These are phyloP conservation scores for Protonibea diacanthus DNA, from an alignment of 2,797 vertebrate genomes.

Conservation along the genomic window DNA sequence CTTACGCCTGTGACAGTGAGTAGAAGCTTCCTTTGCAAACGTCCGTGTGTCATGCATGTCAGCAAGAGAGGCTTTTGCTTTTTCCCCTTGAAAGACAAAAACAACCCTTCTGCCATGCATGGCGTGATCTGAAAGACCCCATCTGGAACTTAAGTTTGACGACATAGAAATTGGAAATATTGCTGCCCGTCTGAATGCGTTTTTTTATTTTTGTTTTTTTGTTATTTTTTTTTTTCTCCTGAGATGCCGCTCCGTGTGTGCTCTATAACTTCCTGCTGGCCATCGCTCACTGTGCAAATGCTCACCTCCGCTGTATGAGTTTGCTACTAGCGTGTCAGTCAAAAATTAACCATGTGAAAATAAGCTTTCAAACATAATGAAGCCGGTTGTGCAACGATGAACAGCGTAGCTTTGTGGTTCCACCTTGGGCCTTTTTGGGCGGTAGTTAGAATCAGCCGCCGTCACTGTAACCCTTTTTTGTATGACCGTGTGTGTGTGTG, in stretches of 20 bases:
- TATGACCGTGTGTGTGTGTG: conserved; percentile 79
- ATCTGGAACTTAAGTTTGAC: conserved; percentile 42
- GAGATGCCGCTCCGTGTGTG: conserved; percentile 43
- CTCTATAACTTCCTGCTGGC: conserved; percentile 46
- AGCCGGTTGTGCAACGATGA: conserved; percentile 24
- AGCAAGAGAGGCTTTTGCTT: conserved; percentile 55
- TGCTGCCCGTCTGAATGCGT: conserved; percentile 6
- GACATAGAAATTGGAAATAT: conserved; percentile 18
- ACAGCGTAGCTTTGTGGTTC: conserved; percentile 33
- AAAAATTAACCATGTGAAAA: conserved; percentile 33
- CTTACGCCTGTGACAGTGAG: conserved; percentile 99
- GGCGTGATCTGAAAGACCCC: conserved; percentile 47
- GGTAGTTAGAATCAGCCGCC: conserved; percentile 35
- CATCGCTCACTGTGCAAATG: conserved; percentile 43
- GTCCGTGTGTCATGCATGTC: conserved; percentile 44
- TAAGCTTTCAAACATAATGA: neutral
- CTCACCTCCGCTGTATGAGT: conserved; percentile 43
- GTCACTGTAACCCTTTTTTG: conserved; percentile 68
- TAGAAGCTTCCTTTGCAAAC: conserved; percentile 52
- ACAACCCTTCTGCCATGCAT: conserved; percentile 50
- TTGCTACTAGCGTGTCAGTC: conserved; percentile 27
- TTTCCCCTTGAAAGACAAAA: conserved; percentile 37
- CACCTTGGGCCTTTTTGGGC: conserved; percentile 52
- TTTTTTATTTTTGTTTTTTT: neutral
- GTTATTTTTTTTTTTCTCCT: neutral